phyloP scores from a whole-genome alignment of 1,140 invertebrate genomes.

The Eulimnadia texana region DNA sequence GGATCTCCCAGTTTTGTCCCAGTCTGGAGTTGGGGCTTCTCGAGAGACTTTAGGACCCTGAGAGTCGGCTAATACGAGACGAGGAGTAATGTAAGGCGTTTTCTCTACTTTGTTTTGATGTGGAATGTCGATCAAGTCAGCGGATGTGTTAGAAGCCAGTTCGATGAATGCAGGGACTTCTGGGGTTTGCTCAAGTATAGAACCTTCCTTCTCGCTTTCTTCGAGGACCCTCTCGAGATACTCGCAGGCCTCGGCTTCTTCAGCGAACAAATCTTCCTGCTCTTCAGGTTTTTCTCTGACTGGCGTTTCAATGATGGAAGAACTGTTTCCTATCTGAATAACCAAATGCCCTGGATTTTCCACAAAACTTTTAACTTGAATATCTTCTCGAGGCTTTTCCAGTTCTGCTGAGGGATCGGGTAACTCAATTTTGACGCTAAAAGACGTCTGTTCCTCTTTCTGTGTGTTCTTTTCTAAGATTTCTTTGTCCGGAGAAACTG shows the following conservation, averaged over 20 bases:
- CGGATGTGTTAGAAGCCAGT: not conserved
- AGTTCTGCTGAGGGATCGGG: too few relatives aligned
- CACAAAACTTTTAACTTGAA: too few relatives aligned
- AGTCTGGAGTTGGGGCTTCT: not conserved
- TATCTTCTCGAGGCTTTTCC: too few relatives aligned
- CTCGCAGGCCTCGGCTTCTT: not conserved
- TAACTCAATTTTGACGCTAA: too few relatives aligned
- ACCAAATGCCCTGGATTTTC: not conserved
- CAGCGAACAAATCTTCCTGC: not conserved
- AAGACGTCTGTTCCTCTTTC: too few relatives aligned
- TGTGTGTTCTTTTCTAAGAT: too few relatives aligned
- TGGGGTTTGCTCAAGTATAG: not conserved
- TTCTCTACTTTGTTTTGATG: not conserved
- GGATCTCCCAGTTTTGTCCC: not conserved
- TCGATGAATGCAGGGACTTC: too few relatives aligned
- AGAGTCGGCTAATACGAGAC: too few relatives aligned
- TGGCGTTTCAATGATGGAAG: not conserved
- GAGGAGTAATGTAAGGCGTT: not conserved
- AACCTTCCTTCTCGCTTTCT: not conserved
- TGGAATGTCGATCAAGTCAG: too few relatives aligned
- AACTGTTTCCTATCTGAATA: not conserved
- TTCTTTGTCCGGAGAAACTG: not conserved
- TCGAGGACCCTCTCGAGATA: conserved; percentile 7
- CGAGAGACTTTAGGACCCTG: too few relatives aligned
- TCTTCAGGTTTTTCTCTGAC: not conserved